A percentile compares a stretch with the other conserved stretches of the same genome.
phyloP scores from a whole-genome alignment of 1,140 invertebrate species.

The Sitophilus oryzae region DNA sequence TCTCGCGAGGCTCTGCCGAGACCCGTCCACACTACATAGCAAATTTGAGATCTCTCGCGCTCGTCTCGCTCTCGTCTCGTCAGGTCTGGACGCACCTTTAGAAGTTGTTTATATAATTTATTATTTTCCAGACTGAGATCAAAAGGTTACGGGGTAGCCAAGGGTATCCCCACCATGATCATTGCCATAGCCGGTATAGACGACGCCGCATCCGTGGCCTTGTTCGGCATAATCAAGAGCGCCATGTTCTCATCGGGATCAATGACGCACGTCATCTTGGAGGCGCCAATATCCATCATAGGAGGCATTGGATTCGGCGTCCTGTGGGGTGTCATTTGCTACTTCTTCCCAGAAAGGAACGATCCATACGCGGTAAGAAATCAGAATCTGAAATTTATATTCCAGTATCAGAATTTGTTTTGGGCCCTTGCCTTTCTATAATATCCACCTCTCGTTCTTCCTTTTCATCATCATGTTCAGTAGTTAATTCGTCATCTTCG shows the following conservation, averaged over 20 bases:
- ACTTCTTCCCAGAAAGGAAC: slow-evolving; percentile 68
- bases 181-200: slow-evolving; percentile 80
- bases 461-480: no score
- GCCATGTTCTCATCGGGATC: slow-evolving; percentile 75
- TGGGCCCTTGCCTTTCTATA: no score
- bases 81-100: no score
- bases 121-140: slow-evolving; percentile 66
- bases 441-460: no score
- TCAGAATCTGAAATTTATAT: no score
- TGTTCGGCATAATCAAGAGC: slow-evolving; percentile 80
- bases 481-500: no score
- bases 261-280: slow-evolving; percentile 57
- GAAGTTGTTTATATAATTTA: no score
- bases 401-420: no score
- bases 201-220: slow-evolving; percentile 84
- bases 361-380: slow-evolving; percentile 51
- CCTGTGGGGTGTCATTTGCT: slow-evolving; percentile 66
- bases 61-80: no score
- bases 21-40: no score
- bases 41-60: no score
- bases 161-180: slow-evolving; percentile 91
- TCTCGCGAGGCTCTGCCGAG: no score
- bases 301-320: slow-evolving; percentile 69
- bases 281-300: slow-evolving; percentile 68
- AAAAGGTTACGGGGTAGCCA: slow-evolving; percentile 82